phyloP scores from a whole-genome alignment of 2,113 vertebrate species.

The Telmatochromis brichardi region DNA sequence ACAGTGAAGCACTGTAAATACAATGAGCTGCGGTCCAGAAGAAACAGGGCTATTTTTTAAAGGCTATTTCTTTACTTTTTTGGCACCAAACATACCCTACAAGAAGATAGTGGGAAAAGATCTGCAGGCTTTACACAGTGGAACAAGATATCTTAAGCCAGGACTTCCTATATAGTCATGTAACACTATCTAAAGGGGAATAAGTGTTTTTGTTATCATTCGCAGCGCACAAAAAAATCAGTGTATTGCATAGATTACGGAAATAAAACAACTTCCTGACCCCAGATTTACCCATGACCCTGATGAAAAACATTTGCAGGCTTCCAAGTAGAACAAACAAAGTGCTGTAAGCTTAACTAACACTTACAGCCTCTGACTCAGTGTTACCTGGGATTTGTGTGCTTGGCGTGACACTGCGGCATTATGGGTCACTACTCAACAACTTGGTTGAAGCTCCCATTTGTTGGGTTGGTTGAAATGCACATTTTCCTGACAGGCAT shows the following conservation, averaged over 20 bases:
- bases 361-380: neutral
- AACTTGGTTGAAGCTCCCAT: neutral
- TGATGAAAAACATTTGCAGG: neutral
- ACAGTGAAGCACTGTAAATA: constrained; percentile 37
- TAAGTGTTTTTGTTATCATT: neutral
- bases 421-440: neutral
- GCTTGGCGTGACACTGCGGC: neutral
- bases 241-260: neutral
- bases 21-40: constrained; percentile 25
- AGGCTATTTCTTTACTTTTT: constrained; percentile 8
- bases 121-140: constrained; percentile 4
- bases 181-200: constrained; percentile 3
- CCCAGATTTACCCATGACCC: neutral
- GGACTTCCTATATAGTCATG: neutral
- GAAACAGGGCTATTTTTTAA: neutral
- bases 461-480: neutral
- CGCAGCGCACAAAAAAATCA: neutral
- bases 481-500: neutral
- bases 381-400: neutral
- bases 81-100: constrained; percentile 2
- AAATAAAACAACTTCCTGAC: neutral
- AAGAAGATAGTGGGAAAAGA: neutral
- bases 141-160: constrained; percentile 11
- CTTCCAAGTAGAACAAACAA: neutral
- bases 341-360: neutral